Evolutionary conservation across 2,113 vertebrate genomes (phyloP), one percentile per base, ranked within the genome.

Genomic region (Grallaria varia): DNA sequence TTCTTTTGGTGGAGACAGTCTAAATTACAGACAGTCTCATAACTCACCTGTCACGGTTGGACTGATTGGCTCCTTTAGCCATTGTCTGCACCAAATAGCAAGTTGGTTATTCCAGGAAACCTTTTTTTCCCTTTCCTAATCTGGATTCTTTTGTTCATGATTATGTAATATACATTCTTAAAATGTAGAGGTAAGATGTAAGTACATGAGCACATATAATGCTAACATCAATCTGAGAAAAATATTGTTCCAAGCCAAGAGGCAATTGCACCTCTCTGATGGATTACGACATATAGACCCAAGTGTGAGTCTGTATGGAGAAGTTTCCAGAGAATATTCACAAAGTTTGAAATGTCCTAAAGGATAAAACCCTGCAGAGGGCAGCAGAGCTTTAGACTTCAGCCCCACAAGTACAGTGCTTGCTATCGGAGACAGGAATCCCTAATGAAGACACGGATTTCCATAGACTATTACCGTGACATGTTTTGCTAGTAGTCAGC

Each of bases 361-460:
- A 14, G 33, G n/a, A 80, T 47, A 78, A 96, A 40, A 4, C 87
- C 98, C 98, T 97, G 97, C 93, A 98, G 98, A 92, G 97, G 98
- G 98, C 98, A 98, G 98, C 96, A 98, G 89, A 71, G 96, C 94
- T 96, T 96, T 89, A 98, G 62, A 93, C 89, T 98, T 98, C 84
- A 68, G 31, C 52, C 33, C 13, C 25, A 6, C 15, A 0, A 31
- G 45, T 66, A 6, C 33, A 10, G 42, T 4, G 44, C 35, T 68
- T 31, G 16, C 7, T 27, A 21, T 23, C 39, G 30, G 20, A 87
- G 52, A 17, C 49, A 33, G 63, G 84, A 3, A 37, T 30, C 50
- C n/a, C 9, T 5, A 4, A 17, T 8, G 47, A 55, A 9, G 37
- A 40, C 9, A 4, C 14, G 25, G 21, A 21, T 71, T 63, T 39